These are phyloP conservation scores for Gambusia affinis DNA, from an alignment of 2,113 vertebrate species.

Conservation along the genomic window DNA sequence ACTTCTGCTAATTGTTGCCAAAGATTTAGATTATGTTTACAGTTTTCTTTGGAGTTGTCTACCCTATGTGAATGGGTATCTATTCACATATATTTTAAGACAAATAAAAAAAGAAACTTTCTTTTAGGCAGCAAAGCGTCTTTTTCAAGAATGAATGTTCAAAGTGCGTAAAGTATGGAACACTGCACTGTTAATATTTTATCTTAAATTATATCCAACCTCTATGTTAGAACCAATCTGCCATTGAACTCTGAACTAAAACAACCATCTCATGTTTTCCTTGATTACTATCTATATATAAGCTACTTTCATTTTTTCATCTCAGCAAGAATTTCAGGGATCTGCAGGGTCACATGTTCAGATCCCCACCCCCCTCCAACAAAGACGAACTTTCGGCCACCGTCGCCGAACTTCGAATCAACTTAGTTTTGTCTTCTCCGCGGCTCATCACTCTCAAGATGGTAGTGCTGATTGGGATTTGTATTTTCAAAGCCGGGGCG, in stretches of 20 bases:
- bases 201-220: not conserved
- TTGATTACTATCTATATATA: not conserved
- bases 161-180: not conserved
- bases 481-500: conserved; percentile 83
- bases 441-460: conserved; percentile 84
- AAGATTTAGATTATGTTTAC: too few relatives aligned
- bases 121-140: not conserved
- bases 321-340: not conserved
- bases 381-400: conserved; percentile 11
- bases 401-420: conserved; percentile 66
- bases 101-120: not conserved
- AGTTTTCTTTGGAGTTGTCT: too few relatives aligned
- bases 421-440: conserved; percentile 44
- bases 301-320: not conserved
- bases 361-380: not conserved
- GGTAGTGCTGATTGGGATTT: conserved; percentile 94
- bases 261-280: not conserved
- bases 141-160: not conserved
- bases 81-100: too few relatives aligned
- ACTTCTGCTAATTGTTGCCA: too few relatives aligned
- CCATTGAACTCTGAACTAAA: not conserved
- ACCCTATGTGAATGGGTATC: too few relatives aligned
- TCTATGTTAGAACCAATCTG: not conserved
- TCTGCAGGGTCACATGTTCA: conserved; percentile 10
- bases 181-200: not conserved